Evolutionary conservation across 2,888 invertebrate genomes (phyloP), one percentile per base, ranked within the genome.

Genomic region (Xestia c-nigrum): DNA sequence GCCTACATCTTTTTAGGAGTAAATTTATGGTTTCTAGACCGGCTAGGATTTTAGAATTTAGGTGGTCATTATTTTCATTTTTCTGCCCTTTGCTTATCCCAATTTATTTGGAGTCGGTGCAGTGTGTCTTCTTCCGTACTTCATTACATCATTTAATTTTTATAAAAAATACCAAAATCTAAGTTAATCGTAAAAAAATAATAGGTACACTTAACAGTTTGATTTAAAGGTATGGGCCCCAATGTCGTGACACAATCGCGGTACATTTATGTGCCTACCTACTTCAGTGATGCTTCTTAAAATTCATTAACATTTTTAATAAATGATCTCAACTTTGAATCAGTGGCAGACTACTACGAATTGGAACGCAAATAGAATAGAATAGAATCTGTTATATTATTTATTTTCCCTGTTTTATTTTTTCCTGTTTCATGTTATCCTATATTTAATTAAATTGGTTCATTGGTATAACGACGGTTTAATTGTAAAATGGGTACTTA

Each of bases 1-100:
- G 47, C 81, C 19, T 71, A 68, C 63, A 6, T 57, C 46, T 46
- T 24, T 72, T 73, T 55, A 55, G 43, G 24, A 59, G 46, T 50
- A 68, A 47, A 43, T 83, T 78, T 43, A 38, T 6, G 14, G n/a
- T 12, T 64, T 5, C 40, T 59, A 50, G 24, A 24, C 21, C 12
- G 9, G 38, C 57, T 38, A 40, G 21, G 21, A 40, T 10, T 40
- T 19, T 40, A 40, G 12, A 43, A 10, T 43, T 40, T 31, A 31
- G 31, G 12, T 21, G 63, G 21, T n/a, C 9, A 63, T 19, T 12
- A 14, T 19, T 6, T 3, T 2, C 38, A 24, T 55, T 55, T 1
- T n/a, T 24, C 24, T 57, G 24, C 14, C 24, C 57, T 24, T 31
- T 31, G 3, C 1, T 1, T 57, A 24, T 57, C 24, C 24, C 1